Evolutionary conservation across 2,113 vertebrate genomes (phyloP), one percentile per base, ranked within the genome.

Genomic region (Anhinga anhinga): DNA sequence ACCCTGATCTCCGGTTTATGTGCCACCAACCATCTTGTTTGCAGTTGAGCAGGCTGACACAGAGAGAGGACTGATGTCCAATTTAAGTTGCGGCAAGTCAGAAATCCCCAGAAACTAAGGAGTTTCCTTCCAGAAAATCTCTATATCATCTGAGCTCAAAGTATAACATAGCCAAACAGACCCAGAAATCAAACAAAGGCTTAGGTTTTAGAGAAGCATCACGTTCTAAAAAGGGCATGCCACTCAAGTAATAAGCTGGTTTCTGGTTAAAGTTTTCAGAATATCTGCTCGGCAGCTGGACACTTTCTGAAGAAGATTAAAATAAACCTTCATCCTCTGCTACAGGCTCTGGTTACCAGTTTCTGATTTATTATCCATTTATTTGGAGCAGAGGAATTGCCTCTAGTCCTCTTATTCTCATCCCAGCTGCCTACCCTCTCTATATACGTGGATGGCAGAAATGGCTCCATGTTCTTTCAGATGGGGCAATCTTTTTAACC

Each of bases 361-460:
- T 93, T 93, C 91, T 91, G 90, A 92, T 96, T 74, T 95, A 95
- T 91, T 84, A 88, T 81, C 93, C 87, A 86, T 96, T 93, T 97
- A 88, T 52, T 82, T 82, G 69, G 69, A 96, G 74, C 61, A 82
- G n/a, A 67, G 55, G 66, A 95, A 90, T 93, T 85, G 50, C 82
- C 91, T 97, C 71, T 91, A 95, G 90, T 65, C 52, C 72, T 94
- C 79, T 62, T 78, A 92, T 38, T 95, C 87, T 86, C 74, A 91
- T 88, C 62, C 66, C 81, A 87, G 87, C 84, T 82, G 36, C 74
- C 74, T 87, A 62, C 22, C 66, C 34, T 92, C 55, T 80, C 63
- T 79, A 5, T 79, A 42, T 72, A 76, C 4, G 53, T 53, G 78
- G 88, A 91, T 76, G 36, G 70, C 72, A 95, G 83, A 91, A 96